Conservation (phyloP, 2,113 vertebrate genomes). For the Phycodurus eques region DNA sequence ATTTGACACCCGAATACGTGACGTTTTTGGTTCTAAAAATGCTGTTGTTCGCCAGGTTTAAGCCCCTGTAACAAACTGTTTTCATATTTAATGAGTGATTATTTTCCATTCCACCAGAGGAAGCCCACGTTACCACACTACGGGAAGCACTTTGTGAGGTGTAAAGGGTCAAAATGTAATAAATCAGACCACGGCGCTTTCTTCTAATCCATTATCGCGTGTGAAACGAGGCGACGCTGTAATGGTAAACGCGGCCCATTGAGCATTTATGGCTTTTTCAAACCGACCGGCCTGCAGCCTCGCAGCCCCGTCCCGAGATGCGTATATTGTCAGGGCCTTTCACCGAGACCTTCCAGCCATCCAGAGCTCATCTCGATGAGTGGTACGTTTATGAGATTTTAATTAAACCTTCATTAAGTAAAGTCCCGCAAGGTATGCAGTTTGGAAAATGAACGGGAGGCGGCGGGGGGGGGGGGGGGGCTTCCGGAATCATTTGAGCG, state of each 20-base stretch:
- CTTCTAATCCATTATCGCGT: not conserved
- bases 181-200: not conserved
- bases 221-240: not conserved
- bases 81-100: not conserved
- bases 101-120: not conserved
- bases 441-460: constrained; percentile 36
- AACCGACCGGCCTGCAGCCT: not conserved
- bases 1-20: too few species aligned
- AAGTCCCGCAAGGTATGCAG: constrained; percentile 34
- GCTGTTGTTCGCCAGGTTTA: too few species aligned
- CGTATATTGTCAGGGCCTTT: not conserved
- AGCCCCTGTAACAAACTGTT: too few species aligned
- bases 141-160: too few species aligned
- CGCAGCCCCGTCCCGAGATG: not conserved
- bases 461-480: not conserved
- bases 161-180: not conserved
- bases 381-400: constrained; percentile 43
- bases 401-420: constrained; percentile 53
- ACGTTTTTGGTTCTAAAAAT: too few species aligned
- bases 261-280: not conserved
- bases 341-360: constrained; percentile 12
- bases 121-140: not conserved
- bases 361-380: constrained; percentile 29
- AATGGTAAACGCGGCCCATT: not conserved
- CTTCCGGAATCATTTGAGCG: constrained; percentile 23